Evolutionary conservation across 2,113 vertebrate genomes (phyloP), one percentile per base, ranked within the genome.

Genomic region (Gracilinanus agilis): DNA sequence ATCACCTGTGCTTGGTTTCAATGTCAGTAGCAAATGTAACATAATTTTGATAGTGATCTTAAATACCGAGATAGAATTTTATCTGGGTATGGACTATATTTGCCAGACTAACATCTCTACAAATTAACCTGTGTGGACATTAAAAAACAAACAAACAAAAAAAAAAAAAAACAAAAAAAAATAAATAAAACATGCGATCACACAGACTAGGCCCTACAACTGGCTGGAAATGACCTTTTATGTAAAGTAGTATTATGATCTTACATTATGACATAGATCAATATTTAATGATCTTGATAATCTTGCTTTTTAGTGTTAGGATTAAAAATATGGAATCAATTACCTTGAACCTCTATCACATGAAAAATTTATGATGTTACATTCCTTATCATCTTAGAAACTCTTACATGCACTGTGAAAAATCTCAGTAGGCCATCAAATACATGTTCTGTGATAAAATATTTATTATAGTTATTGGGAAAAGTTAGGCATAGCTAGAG

Each of bases 391-490:
- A 98, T 99, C 99, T 99, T 99, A 99, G 99, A 97, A 99, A 98
- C 98, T 99, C 99, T 99, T 99, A 98, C 98, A 98, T 98, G 98
- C 97, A 98, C 98, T 96, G 98, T 98, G 99, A 99, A 99, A 99
- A 99, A 99, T 98, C 99, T 99, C 99, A 98, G 98, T 99, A 99
- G 99, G 99, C 99, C 98, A 98, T 99, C 99, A 99, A 99, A 99
- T 99, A 99, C 99, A 99, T 99, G 99, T 99, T 99, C 98, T 99
- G 98, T 99, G 99, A 99, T 99, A 98, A 99, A 99, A 99, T 99
- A 99, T 99, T 99, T 99, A 99, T 99, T 98, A 96, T 98, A 98
- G 99, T 99, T 99, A 99, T 99, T 98, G 99, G 99, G 99, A 96
- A 99, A 99, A 99, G 99, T 99, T 99, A 98, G 98, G 97, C 96